Evolutionary conservation across 2,113 vertebrate genomes (phyloP), one percentile per base, ranked within the genome.

Genomic region (Notiomystis cincta): DNA sequence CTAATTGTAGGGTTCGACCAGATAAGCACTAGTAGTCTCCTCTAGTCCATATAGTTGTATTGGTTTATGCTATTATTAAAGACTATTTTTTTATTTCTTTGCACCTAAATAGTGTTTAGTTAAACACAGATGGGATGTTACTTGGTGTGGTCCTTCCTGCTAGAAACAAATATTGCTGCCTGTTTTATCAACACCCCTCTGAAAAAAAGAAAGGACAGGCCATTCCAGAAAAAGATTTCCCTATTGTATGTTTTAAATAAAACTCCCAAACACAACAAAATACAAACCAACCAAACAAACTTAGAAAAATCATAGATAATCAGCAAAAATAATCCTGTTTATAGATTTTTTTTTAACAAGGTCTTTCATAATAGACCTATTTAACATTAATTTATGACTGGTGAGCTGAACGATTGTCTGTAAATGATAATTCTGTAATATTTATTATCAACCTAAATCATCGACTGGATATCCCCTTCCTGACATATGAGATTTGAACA

Each of bases 131-230:
- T 16, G 8, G 15, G 21, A 30, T 5, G 1, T 7, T 69, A 53
- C 12, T 18, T 10, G 6, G 11, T 65, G 30, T 48, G 2, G 22
- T 53, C 8, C 2, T 5, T 65, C 22, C 14, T 73, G 3, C 12
- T 81, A 77, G 67, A 90, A 86, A 65, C 2, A 87, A 82, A 60
- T 44, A 53, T n/a, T 61, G 11, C 4, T 82, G 13, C 8, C 47
- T 15, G 3, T 21, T 83, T 77, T 57, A 61, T 57, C 2, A 3
- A 57, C n/a, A 66, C 0, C 1, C 2, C 5, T 33, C 25, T 42
- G 42, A 67, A 70, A 85, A 69, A 50, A 20, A 38, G 4, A 40
- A 90, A 71, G 4, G 2, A 13, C 2, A 90, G 6, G 3, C 9
- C 30, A 27, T 47, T 84, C 11, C 25, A 67, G 33, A 82, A 82